phyloP scores from a whole-genome alignment of 2,888 invertebrate species.

The Caprella mutica region DNA sequence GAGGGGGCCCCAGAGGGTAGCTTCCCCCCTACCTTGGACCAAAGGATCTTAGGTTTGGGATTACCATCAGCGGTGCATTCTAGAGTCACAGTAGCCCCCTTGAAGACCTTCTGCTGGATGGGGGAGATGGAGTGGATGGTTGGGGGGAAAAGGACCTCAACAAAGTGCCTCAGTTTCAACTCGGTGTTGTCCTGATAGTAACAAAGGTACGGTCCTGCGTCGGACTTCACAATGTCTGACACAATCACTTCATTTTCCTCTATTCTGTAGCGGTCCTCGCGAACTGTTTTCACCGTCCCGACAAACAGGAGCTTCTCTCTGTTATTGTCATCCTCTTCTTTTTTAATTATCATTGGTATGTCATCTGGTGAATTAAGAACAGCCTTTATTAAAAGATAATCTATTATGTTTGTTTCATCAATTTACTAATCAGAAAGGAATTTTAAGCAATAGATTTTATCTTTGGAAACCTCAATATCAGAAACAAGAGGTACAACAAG shows the following conservation, averaged over 20 bases:
- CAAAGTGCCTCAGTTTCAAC: constrained; percentile 10
- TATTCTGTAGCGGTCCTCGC: constrained; percentile 16
- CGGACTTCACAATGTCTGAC: constrained; percentile 6
- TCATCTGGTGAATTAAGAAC: constrained; percentile 5
- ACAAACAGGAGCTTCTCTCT: constrained; percentile 13
- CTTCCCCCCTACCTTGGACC: constrained; percentile 20
- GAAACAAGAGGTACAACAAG: too few species aligned
- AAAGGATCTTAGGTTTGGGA: constrained; percentile 21
- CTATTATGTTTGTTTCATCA: too few species aligned
- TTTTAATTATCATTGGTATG: constrained; percentile 16
- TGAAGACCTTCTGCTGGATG: constrained; percentile 13
- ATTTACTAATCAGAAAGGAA: too few species aligned
- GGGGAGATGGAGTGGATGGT: constrained; percentile 12
- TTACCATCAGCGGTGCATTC: constrained; percentile 26
- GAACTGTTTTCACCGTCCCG: constrained; percentile 6
- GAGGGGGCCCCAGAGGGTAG: constrained; percentile 21
- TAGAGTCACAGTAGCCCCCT: constrained; percentile 20
- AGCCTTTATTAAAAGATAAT: too few species aligned
- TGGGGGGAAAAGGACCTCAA: constrained; percentile 22
- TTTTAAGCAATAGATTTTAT: too few species aligned
- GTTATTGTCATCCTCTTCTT: constrained; percentile 4
- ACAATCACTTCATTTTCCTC: constrained; percentile 10
- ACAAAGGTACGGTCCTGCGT: constrained; percentile 19
- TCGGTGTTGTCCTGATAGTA: constrained; percentile 1
- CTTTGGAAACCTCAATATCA: too few species aligned